phyloP scores from a whole-genome alignment of 2,113 vertebrate genomes.

The Pseudorhombus dupliciocellatus region DNA sequence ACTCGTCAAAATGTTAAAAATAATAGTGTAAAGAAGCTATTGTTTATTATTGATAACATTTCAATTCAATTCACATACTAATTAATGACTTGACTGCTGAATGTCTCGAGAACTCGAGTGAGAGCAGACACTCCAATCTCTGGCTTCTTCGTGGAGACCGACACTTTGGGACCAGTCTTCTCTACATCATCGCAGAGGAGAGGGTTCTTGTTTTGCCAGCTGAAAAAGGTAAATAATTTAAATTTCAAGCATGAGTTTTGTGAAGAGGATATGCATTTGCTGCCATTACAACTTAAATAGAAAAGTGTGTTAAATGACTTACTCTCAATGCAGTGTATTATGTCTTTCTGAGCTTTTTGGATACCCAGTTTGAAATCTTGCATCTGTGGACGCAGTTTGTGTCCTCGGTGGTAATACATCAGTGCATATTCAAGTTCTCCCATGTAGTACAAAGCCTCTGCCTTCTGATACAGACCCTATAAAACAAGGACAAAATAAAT shows the following conservation, averaged over 20 bases:
- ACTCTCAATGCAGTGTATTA: slow-evolving; percentile 89
- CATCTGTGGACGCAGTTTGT: slow-evolving; percentile 85
- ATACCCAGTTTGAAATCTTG: slow-evolving; percentile 90
- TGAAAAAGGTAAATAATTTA: slow-evolving; percentile 17
- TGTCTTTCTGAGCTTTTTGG: slow-evolving; percentile 91
- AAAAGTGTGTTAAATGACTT: slow-evolving; percentile 57
- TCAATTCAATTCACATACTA: no score
- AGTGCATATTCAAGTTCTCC: slow-evolving; percentile 94
- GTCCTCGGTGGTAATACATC: slow-evolving; percentile 91
- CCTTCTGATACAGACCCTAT: slow-evolving; percentile 93
- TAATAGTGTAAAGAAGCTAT: no score
- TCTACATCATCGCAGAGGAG: slow-evolving; percentile 82
- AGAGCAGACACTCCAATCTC: slow-evolving; percentile 81
- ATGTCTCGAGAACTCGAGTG: no score
- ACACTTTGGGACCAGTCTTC: slow-evolving; percentile 90
- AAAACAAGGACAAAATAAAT: slow-evolving; percentile 4
- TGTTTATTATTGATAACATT: no score
- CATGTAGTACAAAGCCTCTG: slow-evolving; percentile 91
- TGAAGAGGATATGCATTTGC: background rate
- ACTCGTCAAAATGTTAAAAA: no score
- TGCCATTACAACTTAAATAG: background rate
- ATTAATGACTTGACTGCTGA: no score
- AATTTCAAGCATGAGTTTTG: slow-evolving; percentile 76
- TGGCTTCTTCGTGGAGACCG: slow-evolving; percentile 75
- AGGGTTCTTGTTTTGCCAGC: slow-evolving; percentile 91